Conservation (phyloP, 1,140 invertebrate species). For the Fopius arisanus region DNA sequence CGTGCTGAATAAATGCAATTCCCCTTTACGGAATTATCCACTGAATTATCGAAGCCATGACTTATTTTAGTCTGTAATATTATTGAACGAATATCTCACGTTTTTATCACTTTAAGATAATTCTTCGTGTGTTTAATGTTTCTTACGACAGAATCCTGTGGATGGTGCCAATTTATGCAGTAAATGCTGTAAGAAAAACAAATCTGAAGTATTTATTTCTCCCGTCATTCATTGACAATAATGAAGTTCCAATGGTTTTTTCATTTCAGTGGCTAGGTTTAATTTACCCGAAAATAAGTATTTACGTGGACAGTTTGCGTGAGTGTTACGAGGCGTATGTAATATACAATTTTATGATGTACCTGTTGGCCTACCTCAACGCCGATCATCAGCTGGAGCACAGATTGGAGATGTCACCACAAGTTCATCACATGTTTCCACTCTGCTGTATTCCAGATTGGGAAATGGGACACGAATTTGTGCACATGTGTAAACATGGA, state of each 20-base stretch:
- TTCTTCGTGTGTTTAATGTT: slow-evolving; percentile 35
- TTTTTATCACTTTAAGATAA: too few relatives aligned
- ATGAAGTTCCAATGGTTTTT: too few relatives aligned
- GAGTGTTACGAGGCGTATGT: slow-evolving; percentile 98
- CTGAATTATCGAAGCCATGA: too few relatives aligned
- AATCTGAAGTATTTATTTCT: neutral
- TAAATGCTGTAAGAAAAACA: slow-evolving; percentile 80
- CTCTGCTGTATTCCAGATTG: slow-evolving; percentile 85
- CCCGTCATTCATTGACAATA: too few relatives aligned
- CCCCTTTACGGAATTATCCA: too few relatives aligned
- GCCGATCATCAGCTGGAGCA: slow-evolving; percentile 83
- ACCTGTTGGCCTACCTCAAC: slow-evolving; percentile 89
- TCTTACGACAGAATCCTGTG: slow-evolving; percentile 83
- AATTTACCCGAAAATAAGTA: slow-evolving; percentile 82
- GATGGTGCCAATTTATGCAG: slow-evolving; percentile 97
- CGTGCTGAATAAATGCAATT: neutral
- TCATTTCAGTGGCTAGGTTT: slow-evolving; percentile 81
- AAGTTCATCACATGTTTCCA: slow-evolving; percentile 86
- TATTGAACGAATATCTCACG: too few relatives aligned
- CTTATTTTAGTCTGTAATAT: too few relatives aligned
- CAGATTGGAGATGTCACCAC: slow-evolving; percentile 82
- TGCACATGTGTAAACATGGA: slow-evolving; percentile 94
- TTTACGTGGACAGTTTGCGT: slow-evolving; percentile 90
- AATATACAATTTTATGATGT: slow-evolving; percentile 98
- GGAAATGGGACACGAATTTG: slow-evolving; percentile 90